phyloP scores from a whole-genome alignment of 1,140 invertebrate species.

The Aphelenchoides fujianensis region DNA sequence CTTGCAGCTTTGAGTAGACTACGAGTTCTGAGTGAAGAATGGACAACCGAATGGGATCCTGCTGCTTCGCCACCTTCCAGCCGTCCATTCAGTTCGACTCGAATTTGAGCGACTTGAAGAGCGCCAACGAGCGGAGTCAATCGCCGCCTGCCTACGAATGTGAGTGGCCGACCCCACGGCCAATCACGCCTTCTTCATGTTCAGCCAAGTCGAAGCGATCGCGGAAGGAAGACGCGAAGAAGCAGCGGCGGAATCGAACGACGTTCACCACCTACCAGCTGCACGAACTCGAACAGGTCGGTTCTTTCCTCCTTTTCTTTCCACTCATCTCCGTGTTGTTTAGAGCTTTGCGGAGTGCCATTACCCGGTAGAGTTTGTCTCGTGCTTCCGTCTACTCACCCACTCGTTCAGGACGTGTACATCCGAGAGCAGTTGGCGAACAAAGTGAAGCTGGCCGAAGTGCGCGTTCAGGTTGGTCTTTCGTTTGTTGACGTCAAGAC shows the following conservation, averaged over 20 bases:
- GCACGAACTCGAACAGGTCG: conserved; percentile 71
- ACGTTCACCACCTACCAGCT: conserved; percentile 84
- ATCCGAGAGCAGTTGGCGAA: conserved; percentile 86
- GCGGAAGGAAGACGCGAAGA: conserved; percentile 23
- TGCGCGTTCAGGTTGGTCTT: conserved; percentile 94
- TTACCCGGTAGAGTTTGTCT: no score
- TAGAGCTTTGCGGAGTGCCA: conserved; percentile 69
- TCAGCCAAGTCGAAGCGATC: conserved; percentile 1
- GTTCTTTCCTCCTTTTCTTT: no score
- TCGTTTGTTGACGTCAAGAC: no score
- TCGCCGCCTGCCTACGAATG: background rate
- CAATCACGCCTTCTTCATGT: background rate
- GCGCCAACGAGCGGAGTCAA: background rate
- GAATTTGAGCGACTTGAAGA: background rate
- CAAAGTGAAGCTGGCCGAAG: conserved; percentile 95
- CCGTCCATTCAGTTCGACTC: background rate
- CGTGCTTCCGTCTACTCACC: no score
- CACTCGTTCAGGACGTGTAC: conserved; percentile 96
- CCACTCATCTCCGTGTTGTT: no score
- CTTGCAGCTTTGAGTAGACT: no score
- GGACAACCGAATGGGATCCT: background rate
- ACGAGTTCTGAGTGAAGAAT: background rate
- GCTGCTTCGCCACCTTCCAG: background rate
- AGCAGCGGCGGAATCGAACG: conserved; percentile 80
- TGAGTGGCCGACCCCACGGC: background rate